phyloP scores from a whole-genome alignment of 2,888 invertebrate species.

The Diploptera punctata region DNA sequence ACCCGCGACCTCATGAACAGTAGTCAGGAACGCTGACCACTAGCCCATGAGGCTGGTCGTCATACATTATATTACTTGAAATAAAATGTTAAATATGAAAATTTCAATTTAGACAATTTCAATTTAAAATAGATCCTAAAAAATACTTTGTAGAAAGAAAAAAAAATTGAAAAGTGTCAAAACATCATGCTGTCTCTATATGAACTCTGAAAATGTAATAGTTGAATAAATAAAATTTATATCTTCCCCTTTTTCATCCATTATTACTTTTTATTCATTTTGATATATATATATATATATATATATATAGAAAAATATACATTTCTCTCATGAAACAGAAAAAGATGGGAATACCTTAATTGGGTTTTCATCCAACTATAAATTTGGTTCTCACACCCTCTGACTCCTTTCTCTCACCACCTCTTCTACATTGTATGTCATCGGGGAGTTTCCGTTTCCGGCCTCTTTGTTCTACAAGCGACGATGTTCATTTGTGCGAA shows the following conservation, averaged over 20 bases:
- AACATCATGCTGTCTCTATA: no score
- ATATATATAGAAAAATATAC: background rate
- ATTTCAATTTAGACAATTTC: no score
- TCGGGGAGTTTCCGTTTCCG: conserved; percentile 24
- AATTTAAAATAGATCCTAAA: no score
- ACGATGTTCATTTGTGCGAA: conserved; percentile 21
- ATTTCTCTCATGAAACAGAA: conserved; percentile 19
- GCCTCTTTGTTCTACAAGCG: conserved; percentile 12
- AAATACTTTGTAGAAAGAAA: no score
- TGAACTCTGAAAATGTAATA: background rate
- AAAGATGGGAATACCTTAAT: conserved; percentile 13
- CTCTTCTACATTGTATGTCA: background rate
- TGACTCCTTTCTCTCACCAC: background rate
- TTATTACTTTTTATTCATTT: conserved; percentile 14
- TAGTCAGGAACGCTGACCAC: no score
- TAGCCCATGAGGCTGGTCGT: no score
- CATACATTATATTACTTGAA: no score
- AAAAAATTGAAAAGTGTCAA: no score
- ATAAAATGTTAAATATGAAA: no score
- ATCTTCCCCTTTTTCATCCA: background rate
- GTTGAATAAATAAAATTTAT: background rate
- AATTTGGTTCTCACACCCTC: background rate
- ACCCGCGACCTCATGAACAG: no score
- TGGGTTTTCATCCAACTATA: conserved; percentile 22
- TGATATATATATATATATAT: no score